phyloP scores from a whole-genome alignment of 2,888 invertebrate species.

The Encarsia formosa region DNA sequence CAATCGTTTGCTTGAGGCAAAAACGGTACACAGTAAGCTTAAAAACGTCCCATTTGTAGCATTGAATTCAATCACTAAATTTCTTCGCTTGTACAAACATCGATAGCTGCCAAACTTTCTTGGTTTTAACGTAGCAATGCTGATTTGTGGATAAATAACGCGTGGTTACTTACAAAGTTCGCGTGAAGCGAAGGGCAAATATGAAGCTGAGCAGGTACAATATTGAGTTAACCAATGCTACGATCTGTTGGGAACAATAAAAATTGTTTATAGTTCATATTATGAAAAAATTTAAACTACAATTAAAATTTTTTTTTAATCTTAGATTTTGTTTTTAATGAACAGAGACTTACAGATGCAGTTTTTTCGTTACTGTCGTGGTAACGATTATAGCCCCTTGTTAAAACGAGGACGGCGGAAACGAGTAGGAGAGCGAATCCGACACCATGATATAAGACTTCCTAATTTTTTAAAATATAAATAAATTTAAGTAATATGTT shows the following conservation, averaged over 20 bases:
- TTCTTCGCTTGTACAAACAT: too few relatives aligned
- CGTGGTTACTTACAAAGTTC: too few relatives aligned
- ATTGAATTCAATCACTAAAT: too few relatives aligned
- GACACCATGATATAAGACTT: slow-evolving; percentile 75
- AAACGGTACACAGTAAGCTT: too few relatives aligned
- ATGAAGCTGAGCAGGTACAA: slow-evolving; percentile 75
- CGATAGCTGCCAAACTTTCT: too few relatives aligned
- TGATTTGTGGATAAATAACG: too few relatives aligned
- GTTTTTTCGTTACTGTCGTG: slow-evolving; percentile 57
- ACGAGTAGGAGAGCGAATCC: slow-evolving; percentile 70
- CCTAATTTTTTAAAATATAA: slow-evolving; percentile 56
- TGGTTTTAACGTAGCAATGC: too few relatives aligned
- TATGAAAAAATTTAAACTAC: slow-evolving; percentile 7
- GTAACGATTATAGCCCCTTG: slow-evolving; percentile 8
- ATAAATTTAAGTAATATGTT: not conserved
- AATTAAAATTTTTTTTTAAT: not conserved
- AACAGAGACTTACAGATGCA: slow-evolving; percentile 63
- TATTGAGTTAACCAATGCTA: slow-evolving; percentile 69
- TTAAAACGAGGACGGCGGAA: slow-evolving; percentile 65
- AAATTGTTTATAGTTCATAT: too few relatives aligned
- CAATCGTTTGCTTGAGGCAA: too few relatives aligned
- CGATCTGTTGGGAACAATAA: too few relatives aligned
- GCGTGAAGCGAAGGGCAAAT: slow-evolving; percentile 72
- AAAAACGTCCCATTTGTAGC: too few relatives aligned
- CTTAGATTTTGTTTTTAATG: not conserved